phyloP scores from a whole-genome alignment of 2,888 invertebrate species.

The Frankliniella intonsa region DNA sequence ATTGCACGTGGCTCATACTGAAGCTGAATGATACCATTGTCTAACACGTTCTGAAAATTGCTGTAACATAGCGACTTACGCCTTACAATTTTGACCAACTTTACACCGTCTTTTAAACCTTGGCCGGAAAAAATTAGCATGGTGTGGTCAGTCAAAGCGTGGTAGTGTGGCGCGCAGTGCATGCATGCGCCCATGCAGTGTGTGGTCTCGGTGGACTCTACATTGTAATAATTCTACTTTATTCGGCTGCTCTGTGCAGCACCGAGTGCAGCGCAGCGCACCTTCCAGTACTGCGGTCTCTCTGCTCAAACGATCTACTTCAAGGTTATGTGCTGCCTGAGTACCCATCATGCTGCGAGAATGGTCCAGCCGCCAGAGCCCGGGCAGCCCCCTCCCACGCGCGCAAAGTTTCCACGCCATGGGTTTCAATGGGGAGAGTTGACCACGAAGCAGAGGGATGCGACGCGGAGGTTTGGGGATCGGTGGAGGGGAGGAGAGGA shows the following conservation, averaged over 20 bases:
- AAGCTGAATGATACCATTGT: too few relatives aligned
- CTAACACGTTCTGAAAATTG: too few relatives aligned
- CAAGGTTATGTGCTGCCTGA: slow-evolving; percentile 24
- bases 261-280: background rate
- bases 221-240: background rate
- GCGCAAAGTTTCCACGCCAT: slow-evolving; percentile 3
- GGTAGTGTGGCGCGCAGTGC: too few relatives aligned
- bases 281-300: background rate
- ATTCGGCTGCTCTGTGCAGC: background rate
- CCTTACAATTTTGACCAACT: too few relatives aligned
- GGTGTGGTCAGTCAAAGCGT: too few relatives aligned
- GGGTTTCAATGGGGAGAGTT: background rate
- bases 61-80: too few relatives aligned
- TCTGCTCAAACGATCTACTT: slow-evolving; percentile 8
- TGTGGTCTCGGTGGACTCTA: background rate
- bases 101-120: too few relatives aligned
- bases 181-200: too few relatives aligned
- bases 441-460: background rate
- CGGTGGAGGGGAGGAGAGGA: background rate
- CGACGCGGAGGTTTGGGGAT: background rate
- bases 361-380: background rate
- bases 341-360: slow-evolving; percentile 2
- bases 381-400: background rate
- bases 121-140: too few relatives aligned
- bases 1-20: too few relatives aligned